Conservation (phyloP, 1,140 invertebrate species). For the Aphaenogaster rudis region DNA sequence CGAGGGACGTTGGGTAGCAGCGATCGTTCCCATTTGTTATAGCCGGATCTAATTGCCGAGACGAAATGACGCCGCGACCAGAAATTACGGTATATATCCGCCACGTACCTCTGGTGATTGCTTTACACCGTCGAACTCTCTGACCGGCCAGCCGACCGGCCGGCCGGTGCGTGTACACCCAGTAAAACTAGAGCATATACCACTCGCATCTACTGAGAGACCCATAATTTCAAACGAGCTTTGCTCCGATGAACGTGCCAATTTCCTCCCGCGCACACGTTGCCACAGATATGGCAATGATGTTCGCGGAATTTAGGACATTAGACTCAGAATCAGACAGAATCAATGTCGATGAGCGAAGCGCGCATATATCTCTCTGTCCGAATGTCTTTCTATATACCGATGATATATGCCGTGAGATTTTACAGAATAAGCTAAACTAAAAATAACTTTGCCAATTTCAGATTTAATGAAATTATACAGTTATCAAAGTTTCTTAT, state of each 20-base stretch:
- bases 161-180: conserved; percentile 25
- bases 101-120: conserved; percentile 77
- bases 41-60: conserved; percentile 81
- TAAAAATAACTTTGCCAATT: background rate
- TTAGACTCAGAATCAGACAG: conserved; percentile 30
- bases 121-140: conserved; percentile 72
- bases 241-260: conserved; percentile 2
- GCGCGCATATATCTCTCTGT: background rate
- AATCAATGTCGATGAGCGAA: conserved; percentile 8
- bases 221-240: conserved; percentile 36
- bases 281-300: conserved; percentile 24
- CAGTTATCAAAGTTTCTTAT: background rate
- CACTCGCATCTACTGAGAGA: conserved; percentile 26
- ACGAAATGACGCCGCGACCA: conserved; percentile 79
- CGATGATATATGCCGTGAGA: background rate
- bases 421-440: background rate
- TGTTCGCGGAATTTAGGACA: conserved; percentile 25
- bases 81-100: conserved; percentile 77
- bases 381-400: background rate
- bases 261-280: conserved; percentile 30
- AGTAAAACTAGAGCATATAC: conserved; percentile 53
- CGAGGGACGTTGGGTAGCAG: conserved; percentile 32
- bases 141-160: background rate
- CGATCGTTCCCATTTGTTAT: conserved; percentile 76
- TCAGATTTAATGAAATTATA: background rate